Base-by-base conservation (phyloP, 2,888 invertebrate genomes). In the Campoletis raptor region DNA sequence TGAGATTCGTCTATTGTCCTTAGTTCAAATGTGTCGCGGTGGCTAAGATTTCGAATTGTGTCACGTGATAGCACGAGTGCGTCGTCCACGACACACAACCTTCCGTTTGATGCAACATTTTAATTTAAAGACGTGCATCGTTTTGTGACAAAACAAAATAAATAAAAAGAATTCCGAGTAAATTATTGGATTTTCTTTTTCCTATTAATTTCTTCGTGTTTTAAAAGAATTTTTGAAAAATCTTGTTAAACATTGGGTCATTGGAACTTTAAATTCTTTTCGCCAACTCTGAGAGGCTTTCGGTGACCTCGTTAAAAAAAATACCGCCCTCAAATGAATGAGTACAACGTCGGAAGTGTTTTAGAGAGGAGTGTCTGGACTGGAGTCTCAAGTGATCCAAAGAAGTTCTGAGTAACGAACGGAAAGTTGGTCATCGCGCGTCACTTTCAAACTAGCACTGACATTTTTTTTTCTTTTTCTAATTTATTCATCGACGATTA, bases 1-100 rank as follows among this genome's bases (percentile, higher is more conserved):
- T 52, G 82, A 85, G 73, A 78, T 74, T 74, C 37, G 36, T 42
- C 52, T 42, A 86, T 86, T 86, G 86, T 86, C 61, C 48, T 42
- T 69, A 18, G 18, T 42, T 54, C 69, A 61, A 57, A 64, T 36
- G 76, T 80, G 42, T 80, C 79, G 66, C 77, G 72, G 67, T 67
- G 69, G 76, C 80, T 80, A 66, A 74, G 81, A 81, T 73, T 81
- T 86, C 81, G 30, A 81, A 69, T 74, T 37, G 52, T 10, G 54
- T 77, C 78, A 86, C 78, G 69, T 45, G 77, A 86, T 67, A 83
- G 69, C 80, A 21, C 37, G 37, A 48, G 69, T 72, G 76, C 48
- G 54, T 72, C 72, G 64, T 64, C 15, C 48, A 64, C 66, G 64
- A 42, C 40, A 30, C 42, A 67, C 12, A 9, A 73, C 57, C 42